Evolutionary conservation across 1,140 invertebrate species (phyloP), one percentile per base, ranked within the genome.

Genomic region (Euschistus heros): DNA sequence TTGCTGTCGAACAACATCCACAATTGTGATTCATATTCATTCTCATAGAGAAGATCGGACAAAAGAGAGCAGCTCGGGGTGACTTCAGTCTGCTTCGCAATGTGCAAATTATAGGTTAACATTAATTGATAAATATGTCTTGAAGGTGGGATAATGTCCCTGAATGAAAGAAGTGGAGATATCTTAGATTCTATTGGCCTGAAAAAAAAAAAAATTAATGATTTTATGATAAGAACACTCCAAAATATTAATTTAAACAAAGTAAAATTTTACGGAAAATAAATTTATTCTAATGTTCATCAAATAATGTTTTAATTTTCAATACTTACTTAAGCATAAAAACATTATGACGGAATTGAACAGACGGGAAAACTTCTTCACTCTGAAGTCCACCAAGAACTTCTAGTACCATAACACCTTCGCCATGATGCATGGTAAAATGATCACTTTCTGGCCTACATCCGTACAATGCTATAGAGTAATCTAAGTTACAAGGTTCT

Each of bases 1-100:
- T 94, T 94, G n/a, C 79, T 75, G 77, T 97, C 92, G 77, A 90
- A 97, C 62, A 98, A 72, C 86, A 97, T 92, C 94, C 94, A 97
- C 71, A 97, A 80, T 77, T 97, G 93, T 6, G 91, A 92, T 77
- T 97, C 93, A 75, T 88, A 96, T 76, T 96, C 92, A 5, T 87
- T 89, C 76, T 98, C 94, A 75, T 98, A 98, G 10, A 98, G 80
- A 69, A 91, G 79, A 73, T 93, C 85, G 75, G 86, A 91, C 13
- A 98, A 79, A 57, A 92, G 72, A 0, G 91, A 82, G 67, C 86
- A 82, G 72, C 89, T 87, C 13, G 88, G 85, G 18, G 83, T 86
- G 37, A 94, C 84, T 76, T 97, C 94, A 15, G 86, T 86, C 7
- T 82, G 74, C 76, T 96, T 96, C 8, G 80, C 79, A 67, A 94